Base-by-base conservation (phyloP, 2,888 invertebrate genomes). In the Phania funesta region DNA sequence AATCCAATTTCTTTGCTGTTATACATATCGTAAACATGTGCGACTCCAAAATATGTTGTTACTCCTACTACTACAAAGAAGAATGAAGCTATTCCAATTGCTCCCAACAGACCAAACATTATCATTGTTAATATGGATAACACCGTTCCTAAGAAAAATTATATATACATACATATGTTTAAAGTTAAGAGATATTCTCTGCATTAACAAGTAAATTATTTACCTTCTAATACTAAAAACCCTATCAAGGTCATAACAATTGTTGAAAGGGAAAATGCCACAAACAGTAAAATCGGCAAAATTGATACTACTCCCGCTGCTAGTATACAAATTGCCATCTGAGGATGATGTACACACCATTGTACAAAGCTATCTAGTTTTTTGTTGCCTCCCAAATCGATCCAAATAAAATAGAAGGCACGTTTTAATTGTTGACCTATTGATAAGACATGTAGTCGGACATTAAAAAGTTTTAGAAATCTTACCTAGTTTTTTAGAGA, bases 171-270 rank as follows among this genome's bases (percentile, higher is more conserved):
- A n/a, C n/a, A n/a, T n/a, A n/a, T n/a, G n/a, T n/a, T n/a, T n/a
- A n/a, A n/a, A n/a, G n/a, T n/a, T n/a, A n/a, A n/a, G n/a, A n/a
- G n/a, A 50, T 0, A 44, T 20, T 3, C 24, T 24, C 1, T 11
- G 8, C 0, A 32, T 32, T 1, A 26, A 41, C 44, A 38, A 16
- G 7, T 4, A 3, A 22, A 22, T 16, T 54, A 56, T 67, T 18
- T 83, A 90, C 91, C 91, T 87, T 91, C 91, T 6, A 91, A 85
- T 1, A 91, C 86, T n/a, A 91, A 82, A 64, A 91, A 89, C 38
- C 91, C 91, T 0, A 89, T 90, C 38, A 91, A 88, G 0, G 91
- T 90, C 84, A 91, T 86, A 16, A 88, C 68, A 75, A 90, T 84
- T 1, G 90, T 89, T 3, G 89, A 87, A 56, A 91, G 75, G 1